Evolutionary conservation across 2,113 vertebrate genomes (phyloP), one percentile per base, ranked within the genome.

Genomic region (Cynopterus brachyotis): DNA sequence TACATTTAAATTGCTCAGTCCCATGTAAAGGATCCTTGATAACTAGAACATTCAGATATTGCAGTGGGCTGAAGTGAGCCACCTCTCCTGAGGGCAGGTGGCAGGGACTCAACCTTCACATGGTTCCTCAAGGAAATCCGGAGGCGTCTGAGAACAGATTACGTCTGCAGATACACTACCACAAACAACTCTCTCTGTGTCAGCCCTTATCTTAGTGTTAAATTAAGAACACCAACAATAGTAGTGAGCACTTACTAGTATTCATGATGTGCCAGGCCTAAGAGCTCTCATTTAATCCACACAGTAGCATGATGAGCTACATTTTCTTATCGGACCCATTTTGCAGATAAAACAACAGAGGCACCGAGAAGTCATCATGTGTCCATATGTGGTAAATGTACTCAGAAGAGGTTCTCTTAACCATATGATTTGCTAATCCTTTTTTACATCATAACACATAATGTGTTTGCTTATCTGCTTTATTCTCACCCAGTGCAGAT

Each of bases 91-190:
- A 67, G 59, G 60, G 22, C 42, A 19, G 6, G 5, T 47, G 3
- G 26, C 5, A 26, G 11, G 5, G 20, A 37, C 35, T 28, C 42
- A 69, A 9, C 22, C 8, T 6, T 16, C 32, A 3, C 0, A 0
- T 1, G 30, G 6, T 0, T 3, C n/a, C 28, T 42, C 12, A 35
- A 0, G 5, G 3, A 22, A 42, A 19, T 19, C 5, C 4, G 17
- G 70, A 72, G 16, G 10, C 12, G 40, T 75, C 53, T 62, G 35
- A 69, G 57, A 67, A 45, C 50, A 19, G 2, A 28, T 24, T 11
- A 70, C 42, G 40, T 80, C 42, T 76, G 32, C 60, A 67, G 30
- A 7, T 26, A 0, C 20, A 60, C 12, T 15, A 47, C 30, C 37
- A 26, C 35, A 67, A 30, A 30, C 1, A 4, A 32, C 37, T 82